These are phyloP conservation scores for Passer domesticus DNA, from an alignment of 2,113 vertebrate genomes.

Conservation along the genomic window DNA sequence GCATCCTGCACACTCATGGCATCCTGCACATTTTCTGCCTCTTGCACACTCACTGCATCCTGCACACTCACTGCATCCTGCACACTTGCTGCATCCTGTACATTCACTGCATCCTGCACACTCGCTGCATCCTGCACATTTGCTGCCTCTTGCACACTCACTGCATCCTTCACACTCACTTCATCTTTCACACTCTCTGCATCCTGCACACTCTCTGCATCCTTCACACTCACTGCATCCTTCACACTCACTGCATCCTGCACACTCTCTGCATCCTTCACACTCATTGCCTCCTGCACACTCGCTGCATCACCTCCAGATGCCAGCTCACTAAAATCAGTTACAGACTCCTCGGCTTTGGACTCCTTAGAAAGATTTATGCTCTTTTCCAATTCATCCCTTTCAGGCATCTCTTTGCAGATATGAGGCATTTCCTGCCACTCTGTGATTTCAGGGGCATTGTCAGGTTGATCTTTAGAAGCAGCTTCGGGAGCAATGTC, in stretches of 20 bases:
- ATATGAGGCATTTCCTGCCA: not conserved
- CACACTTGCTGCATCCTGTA: rapidly evolving
- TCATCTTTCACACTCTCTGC: rapidly evolving
- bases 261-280: rapidly evolving
- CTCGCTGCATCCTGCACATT: rapidly evolving
- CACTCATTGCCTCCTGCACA: not conserved
- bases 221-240: rapidly evolving
- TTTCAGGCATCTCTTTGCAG: not conserved
- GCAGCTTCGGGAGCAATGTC: not conserved
- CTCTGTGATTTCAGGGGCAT: not conserved
- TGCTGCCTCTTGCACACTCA: rapidly evolving
- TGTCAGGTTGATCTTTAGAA: not conserved
- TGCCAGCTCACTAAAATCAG: not conserved
- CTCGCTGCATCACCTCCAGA: not conserved
- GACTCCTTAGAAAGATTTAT: not conserved
- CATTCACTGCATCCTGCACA: rapidly evolving
- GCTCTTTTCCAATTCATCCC: not conserved
- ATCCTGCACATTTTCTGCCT: rapidly evolving
- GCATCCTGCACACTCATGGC: rapidly evolving
- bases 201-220: rapidly evolving
- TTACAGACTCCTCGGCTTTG: not conserved
- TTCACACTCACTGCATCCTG: rapidly evolving
- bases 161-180: rapidly evolving
- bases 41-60: rapidly evolving
- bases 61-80: rapidly evolving